Percentiles rank a stretch among this genome's conserved stretches.
phyloP scores from a whole-genome alignment of 2,797 vertebrate genomes.

The Ibycter americanus region DNA sequence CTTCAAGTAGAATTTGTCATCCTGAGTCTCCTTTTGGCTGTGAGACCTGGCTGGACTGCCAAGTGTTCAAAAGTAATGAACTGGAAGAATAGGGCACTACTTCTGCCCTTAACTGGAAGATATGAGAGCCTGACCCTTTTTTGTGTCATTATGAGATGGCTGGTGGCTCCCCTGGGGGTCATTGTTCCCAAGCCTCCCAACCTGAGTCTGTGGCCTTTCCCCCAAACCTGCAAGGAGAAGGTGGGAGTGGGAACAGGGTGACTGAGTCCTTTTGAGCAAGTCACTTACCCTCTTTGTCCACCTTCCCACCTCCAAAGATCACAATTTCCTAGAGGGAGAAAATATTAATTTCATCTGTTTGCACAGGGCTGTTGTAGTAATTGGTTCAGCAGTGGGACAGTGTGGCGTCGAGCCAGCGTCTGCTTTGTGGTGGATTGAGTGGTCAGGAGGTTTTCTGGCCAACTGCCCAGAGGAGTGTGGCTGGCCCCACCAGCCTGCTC shows the following conservation, averaged over 20 bases:
- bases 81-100: not conserved
- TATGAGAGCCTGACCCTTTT: not conserved
- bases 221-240: not conserved
- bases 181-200: not conserved
- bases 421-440: not conserved
- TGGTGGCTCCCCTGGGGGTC: not conserved
- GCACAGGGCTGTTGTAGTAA: not conserved
- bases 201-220: not conserved
- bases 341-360: not conserved
- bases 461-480: accelerated
- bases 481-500: not conserved
- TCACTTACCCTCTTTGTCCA: not conserved
- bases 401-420: accelerated
- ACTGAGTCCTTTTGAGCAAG: not conserved
- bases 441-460: not conserved
- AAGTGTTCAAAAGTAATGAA: not conserved
- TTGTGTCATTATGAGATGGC: not conserved
- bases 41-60: not conserved
- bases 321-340: not conserved
- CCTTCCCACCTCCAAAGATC: not conserved
- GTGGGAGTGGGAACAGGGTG: not conserved
- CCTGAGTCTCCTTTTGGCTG: accelerated
- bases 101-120: not conserved
- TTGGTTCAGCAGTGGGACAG: not conserved
- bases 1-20: not conserved